A percentile compares a stretch with the other conserved stretches of the same genome.
These are phyloP conservation scores for Xiphophorus birchmanni DNA, from an alignment of 2,797 vertebrate genomes.

Conservation along the genomic window DNA sequence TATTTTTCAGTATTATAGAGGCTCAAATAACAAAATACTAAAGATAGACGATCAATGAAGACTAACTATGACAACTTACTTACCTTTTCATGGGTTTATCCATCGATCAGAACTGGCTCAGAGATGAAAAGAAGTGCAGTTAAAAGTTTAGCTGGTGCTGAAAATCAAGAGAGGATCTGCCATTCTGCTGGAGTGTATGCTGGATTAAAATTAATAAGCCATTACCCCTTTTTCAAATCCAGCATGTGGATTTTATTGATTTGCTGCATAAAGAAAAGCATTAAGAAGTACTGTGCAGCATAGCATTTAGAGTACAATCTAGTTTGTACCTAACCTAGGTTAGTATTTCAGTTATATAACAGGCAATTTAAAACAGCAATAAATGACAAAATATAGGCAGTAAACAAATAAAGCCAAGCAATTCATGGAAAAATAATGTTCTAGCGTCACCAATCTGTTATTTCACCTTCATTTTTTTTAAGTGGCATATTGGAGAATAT, in stretches of 20 bases:
- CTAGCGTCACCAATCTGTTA: neutral
- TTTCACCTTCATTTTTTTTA: neutral
- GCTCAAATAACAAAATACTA: neutral
- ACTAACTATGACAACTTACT: neutral
- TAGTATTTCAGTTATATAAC: neutral
- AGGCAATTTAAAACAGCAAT: neutral
- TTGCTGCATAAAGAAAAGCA: neutral
- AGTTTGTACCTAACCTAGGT: neutral
- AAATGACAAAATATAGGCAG: neutral
- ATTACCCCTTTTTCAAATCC: neutral
- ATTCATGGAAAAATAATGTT: neutral
- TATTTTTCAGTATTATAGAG: neutral
- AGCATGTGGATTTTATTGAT: neutral
- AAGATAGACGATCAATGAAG: neutral
- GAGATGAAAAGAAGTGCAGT: neutral
- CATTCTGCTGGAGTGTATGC: neutral
- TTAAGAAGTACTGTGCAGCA: neutral
- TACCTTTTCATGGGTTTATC: neutral
- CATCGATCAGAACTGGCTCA: neutral
- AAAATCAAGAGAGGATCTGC: neutral
- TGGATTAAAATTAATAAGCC: neutral
- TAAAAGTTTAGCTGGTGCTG: neutral
- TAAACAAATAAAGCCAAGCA: neutral
- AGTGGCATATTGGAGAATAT: neutral
- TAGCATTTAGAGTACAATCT: neutral